These are phyloP conservation scores for Drosophila subquinaria DNA, from an alignment of 2,888 invertebrate species.

Conservation along the genomic window DNA sequence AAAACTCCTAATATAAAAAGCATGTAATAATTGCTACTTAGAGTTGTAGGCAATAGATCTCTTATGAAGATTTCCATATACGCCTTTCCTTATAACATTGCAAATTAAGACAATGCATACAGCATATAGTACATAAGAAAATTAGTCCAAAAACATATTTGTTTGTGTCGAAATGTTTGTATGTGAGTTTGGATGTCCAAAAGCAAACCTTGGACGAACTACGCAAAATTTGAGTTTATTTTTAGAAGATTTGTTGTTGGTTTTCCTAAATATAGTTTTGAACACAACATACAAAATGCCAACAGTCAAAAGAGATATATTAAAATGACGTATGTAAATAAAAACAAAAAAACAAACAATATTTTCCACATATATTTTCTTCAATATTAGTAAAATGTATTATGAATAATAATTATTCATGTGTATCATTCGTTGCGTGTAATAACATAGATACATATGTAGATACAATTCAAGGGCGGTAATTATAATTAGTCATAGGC, in stretches of 20 bases:
- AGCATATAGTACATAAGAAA: not conserved
- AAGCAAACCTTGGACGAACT: slow-evolving; percentile 60
- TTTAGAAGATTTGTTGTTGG: slow-evolving; percentile 49
- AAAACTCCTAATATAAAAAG: no score
- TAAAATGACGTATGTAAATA: slow-evolving; percentile 2
- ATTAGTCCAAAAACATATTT: slow-evolving; percentile 7
- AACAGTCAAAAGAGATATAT: slow-evolving; percentile 7
- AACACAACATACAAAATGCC: slow-evolving; percentile 9
- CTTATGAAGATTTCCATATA: not conserved
- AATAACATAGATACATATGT: not conserved
- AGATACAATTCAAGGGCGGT: slow-evolving; percentile 14
- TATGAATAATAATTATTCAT: slow-evolving; percentile 18
- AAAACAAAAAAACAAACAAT: not conserved
- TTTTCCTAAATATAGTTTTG: slow-evolving; percentile 28
- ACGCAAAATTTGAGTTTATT: slow-evolving; percentile 63
- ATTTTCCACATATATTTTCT: slow-evolving; percentile 4
- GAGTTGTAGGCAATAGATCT: not conserved
- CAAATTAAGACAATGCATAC: not conserved
- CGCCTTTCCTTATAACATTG: not conserved
- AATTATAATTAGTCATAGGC: slow-evolving; percentile 22
- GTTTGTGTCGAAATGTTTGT: slow-evolving; percentile 17
- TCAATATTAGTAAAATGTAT: not conserved
- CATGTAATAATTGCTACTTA: no score
- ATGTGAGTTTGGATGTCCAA: slow-evolving; percentile 21
- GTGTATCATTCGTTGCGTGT: slow-evolving; percentile 18